Percentiles rank a stretch among this genome's conserved stretches.
phyloP scores from a whole-genome alignment of 2,888 invertebrate genomes.

The Diarsia mendica region DNA sequence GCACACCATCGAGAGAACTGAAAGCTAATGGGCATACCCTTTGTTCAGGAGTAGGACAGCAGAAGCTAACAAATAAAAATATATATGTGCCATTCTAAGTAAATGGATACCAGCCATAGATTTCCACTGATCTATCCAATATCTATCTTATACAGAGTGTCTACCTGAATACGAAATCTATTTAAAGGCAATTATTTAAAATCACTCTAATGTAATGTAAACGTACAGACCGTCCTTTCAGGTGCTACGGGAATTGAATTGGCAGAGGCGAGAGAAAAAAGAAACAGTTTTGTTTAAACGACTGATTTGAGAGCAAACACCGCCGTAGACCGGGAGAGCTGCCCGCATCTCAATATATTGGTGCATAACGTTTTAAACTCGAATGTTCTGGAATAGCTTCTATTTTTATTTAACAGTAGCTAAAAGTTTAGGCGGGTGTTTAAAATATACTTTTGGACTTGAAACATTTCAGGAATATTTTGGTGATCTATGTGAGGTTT shows the following conservation, averaged over 20 bases:
- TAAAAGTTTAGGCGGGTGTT: conserved; percentile 7
- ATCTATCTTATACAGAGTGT: neutral
- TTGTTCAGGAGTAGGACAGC: neutral
- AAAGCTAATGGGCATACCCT: neutral
- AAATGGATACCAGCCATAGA: neutral
- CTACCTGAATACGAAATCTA: conserved; percentile 31
- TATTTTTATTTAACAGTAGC: conserved; percentile 22
- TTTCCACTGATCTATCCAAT: neutral
- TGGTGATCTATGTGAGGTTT: neutral
- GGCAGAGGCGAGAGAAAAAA: conserved; percentile 79
- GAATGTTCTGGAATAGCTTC: conserved; percentile 47
- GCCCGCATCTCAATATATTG: conserved; percentile 80
- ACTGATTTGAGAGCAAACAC: conserved; percentile 88
- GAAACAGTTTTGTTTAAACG: conserved; percentile 87
- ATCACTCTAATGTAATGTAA: conserved; percentile 72
- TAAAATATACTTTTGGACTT: neutral
- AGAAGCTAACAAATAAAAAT: too few relatives aligned
- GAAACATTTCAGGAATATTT: neutral
- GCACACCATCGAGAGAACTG: neutral
- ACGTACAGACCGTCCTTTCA: conserved; percentile 80
- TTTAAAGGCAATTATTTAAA: conserved; percentile 57
- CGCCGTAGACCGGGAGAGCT: conserved; percentile 72
- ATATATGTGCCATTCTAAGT: too few relatives aligned
- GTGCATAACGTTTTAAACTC: conserved; percentile 57
- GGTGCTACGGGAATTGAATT: conserved; percentile 82